Percentiles rank a stretch among this genome's conserved stretches.
These are phyloP conservation scores for Tamias sibiricus DNA, from an alignment of 2,113 vertebrate genomes.

Conservation along the genomic window DNA sequence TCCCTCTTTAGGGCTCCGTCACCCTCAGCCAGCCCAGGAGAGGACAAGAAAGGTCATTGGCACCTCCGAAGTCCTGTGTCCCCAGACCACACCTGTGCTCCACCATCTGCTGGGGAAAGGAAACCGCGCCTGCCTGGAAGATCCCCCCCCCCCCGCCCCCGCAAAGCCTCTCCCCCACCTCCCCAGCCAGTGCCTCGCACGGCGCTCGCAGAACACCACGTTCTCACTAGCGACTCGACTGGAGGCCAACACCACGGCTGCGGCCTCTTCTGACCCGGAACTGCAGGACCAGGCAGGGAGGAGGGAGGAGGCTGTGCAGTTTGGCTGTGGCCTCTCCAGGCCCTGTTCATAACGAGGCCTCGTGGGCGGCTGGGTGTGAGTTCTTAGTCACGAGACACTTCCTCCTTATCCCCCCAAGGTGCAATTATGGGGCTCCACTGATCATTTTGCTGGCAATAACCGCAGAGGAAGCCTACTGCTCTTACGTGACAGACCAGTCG, in stretches of 20 bases:
- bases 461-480: background rate
- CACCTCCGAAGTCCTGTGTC: background rate
- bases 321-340: background rate
- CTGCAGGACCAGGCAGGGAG: background rate
- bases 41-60: background rate
- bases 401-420: background rate
- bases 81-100: background rate
- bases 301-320: background rate
- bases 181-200: background rate
- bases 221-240: rapidly evolving
- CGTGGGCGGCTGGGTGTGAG: rapidly evolving
- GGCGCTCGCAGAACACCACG: background rate
- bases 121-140: background rate
- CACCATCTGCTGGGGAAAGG: background rate
- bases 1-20: background rate
- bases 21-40: background rate
- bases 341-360: no score
- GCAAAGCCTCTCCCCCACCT: background rate
- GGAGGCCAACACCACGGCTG: background rate
- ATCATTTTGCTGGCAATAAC: background rate
- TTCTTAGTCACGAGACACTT: background rate
- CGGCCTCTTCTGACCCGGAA: background rate
- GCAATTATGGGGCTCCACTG: background rate
- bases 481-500: background rate
- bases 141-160: no score